These are phyloP conservation scores for Ctenicera cuprea DNA, from an alignment of 2,888 invertebrate genomes.

Conservation along the genomic window DNA sequence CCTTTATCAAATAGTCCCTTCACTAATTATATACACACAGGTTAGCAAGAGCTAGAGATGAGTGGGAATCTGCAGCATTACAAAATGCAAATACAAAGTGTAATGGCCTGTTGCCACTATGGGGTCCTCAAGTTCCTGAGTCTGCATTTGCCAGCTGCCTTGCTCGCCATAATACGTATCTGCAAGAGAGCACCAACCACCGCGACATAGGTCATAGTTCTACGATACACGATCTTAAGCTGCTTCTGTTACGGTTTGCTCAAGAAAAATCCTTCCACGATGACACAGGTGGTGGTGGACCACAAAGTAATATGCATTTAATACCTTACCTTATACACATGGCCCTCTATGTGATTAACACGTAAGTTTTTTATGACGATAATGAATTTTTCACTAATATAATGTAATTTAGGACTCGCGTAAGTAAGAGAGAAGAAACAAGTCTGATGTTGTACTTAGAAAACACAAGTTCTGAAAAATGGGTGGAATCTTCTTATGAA, in stretches of 20 bases:
- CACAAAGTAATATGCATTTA: conserved; percentile 97
- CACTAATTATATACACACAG: too few species aligned
- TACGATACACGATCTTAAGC: conserved; percentile 94
- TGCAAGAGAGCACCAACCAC: conserved; percentile 83
- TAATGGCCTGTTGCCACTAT: conserved; percentile 96
- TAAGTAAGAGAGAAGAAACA: conserved; percentile 85
- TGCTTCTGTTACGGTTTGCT: conserved; percentile 91
- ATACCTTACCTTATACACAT: conserved; percentile 96
- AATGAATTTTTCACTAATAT: too few species aligned
- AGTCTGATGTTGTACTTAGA: conserved; percentile 84
- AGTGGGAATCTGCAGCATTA: conserved; percentile 98
- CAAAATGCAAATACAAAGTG: conserved; percentile 99
- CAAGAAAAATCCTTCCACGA: conserved; percentile 97
- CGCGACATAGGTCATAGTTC: conserved; percentile 87
- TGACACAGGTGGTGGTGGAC: conserved; percentile 97
- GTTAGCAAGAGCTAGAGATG: conserved; percentile 81
- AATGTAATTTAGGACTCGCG: conserved; percentile 80
- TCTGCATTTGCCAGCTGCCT: conserved; percentile 95
- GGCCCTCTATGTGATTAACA: conserved; percentile 95
- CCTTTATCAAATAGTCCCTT: too few species aligned
- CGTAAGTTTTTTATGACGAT: too few species aligned
- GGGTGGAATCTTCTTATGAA: conserved; percentile 90
- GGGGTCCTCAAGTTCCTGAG: conserved; percentile 96
- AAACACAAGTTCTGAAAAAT: conserved; percentile 77
- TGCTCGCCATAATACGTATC: conserved; percentile 92